These are phyloP conservation scores for Corythornis cristatus DNA, from an alignment of 2,113 vertebrate genomes.

Conservation along the genomic window DNA sequence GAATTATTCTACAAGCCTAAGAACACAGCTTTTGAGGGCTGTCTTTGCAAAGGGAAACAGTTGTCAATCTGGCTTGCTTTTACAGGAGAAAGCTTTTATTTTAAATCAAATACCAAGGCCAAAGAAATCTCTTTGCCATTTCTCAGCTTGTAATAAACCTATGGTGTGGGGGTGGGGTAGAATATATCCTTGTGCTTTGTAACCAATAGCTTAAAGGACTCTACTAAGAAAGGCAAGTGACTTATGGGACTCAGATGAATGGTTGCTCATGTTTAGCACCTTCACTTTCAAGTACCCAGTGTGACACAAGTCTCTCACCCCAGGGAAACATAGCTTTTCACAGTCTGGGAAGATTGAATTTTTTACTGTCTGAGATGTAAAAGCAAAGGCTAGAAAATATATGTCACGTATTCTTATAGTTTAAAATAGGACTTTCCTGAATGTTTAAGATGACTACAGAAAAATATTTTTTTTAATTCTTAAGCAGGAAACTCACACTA, in stretches of 20 bases:
- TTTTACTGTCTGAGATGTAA: neutral
- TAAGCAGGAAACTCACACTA: neutral
- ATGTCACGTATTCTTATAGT: neutral
- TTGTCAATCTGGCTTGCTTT: neutral
- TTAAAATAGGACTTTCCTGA: neutral
- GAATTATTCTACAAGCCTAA: neutral
- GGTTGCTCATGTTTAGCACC: neutral
- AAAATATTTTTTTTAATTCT: neutral
- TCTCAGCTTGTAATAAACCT: neutral
- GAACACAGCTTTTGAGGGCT: neutral
- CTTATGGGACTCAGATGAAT: neutral
- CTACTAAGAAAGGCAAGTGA: neutral
- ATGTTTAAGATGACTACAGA: neutral
- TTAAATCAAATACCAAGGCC: neutral
- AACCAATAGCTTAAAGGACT: neutral
- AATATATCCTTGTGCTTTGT: neutral
- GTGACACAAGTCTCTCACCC: neutral
- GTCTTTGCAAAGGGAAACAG: neutral
- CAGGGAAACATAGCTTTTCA: neutral
- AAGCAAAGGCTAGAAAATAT: neutral
- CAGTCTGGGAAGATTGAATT: neutral
- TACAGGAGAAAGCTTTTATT: neutral
- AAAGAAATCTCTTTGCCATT: neutral
- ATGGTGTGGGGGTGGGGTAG: rapidly evolving
- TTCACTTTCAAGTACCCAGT: neutral